These are phyloP conservation scores for Mormyrus lacerda DNA, from an alignment of 2,113 vertebrate species.

Conservation along the genomic window DNA sequence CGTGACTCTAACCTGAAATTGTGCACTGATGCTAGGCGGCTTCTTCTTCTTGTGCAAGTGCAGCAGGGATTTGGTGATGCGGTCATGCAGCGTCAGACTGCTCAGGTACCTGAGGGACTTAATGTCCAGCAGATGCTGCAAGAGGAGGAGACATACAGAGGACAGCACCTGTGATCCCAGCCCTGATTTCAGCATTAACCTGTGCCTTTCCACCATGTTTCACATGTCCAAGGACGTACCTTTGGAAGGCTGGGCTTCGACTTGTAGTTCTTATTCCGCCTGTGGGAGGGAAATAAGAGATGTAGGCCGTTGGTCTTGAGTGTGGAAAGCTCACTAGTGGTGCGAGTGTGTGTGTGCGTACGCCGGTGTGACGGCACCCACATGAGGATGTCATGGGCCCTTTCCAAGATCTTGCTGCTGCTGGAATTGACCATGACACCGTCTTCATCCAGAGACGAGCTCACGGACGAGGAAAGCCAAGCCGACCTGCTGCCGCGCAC, in stretches of 20 bases:
- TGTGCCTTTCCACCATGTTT: not conserved
- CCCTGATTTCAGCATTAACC: not conserved
- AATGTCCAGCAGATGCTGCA: constrained; percentile 85
- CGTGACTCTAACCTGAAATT: constrained; percentile 79
- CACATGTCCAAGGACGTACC: constrained; percentile 54
- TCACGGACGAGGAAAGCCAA: constrained; percentile 51
- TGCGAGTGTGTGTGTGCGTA: not conserved
- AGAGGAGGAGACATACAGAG: not conserved
- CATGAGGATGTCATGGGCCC: constrained; percentile 96
- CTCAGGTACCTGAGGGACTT: constrained; percentile 92
- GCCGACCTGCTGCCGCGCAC: constrained; percentile 64
- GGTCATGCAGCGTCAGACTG: constrained; percentile 85
- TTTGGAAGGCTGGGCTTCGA: constrained; percentile 85
- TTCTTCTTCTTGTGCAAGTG: constrained; percentile 99
- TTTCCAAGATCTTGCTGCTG: constrained; percentile 90
- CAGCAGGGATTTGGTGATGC: constrained; percentile 94
- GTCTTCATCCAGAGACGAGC: constrained; percentile 73
- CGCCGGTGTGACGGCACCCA: constrained; percentile 56
- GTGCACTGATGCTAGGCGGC: constrained; percentile 93
- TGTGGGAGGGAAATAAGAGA: constrained; percentile 42
- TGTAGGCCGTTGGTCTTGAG: not conserved
- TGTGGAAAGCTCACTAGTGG: not conserved
- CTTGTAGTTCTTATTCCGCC: constrained; percentile 92
- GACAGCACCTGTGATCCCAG: not conserved
- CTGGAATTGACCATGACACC: constrained; percentile 80